Conservation (phyloP, 2,797 vertebrate species). For the Tragelaphus eurycerus region DNA sequence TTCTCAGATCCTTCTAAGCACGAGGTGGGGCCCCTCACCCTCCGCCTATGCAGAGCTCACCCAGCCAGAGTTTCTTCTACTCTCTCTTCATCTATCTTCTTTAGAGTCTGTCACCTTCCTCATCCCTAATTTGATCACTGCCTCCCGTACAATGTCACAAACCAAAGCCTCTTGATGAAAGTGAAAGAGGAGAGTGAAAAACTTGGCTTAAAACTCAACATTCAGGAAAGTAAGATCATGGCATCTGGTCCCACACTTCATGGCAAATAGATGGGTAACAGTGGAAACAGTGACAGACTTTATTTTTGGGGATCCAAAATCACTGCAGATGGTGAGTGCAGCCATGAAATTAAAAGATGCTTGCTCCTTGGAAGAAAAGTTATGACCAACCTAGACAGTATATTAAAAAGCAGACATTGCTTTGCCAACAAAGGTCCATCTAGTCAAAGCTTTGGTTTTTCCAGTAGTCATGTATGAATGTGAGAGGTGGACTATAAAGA, state of each 20-base stretch:
- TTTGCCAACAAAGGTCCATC: too few relatives aligned
- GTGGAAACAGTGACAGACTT: background rate
- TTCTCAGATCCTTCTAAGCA: background rate
- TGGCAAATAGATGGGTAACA: background rate
- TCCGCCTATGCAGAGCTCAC: background rate
- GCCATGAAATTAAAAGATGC: background rate
- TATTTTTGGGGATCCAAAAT: rapidly evolving
- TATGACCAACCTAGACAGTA: background rate
- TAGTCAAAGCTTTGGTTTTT: too few relatives aligned
- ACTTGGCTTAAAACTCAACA: background rate
- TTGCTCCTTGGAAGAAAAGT: background rate
- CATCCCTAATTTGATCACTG: background rate
- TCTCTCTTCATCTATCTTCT: constrained; percentile 12
- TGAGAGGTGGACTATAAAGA: too few relatives aligned
- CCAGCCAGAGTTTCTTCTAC: constrained; percentile 44
- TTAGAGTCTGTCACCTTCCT: background rate
- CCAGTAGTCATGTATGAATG: too few relatives aligned
- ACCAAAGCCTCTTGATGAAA: background rate
- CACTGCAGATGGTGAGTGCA: background rate
- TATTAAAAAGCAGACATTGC: too few relatives aligned
- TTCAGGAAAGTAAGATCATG: background rate
- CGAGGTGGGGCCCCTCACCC: background rate
- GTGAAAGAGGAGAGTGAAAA: background rate
- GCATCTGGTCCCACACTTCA: background rate
- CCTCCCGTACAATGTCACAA: background rate